phyloP scores from a whole-genome alignment of 2,113 vertebrate genomes.

The Tragelaphus imberbis region DNA sequence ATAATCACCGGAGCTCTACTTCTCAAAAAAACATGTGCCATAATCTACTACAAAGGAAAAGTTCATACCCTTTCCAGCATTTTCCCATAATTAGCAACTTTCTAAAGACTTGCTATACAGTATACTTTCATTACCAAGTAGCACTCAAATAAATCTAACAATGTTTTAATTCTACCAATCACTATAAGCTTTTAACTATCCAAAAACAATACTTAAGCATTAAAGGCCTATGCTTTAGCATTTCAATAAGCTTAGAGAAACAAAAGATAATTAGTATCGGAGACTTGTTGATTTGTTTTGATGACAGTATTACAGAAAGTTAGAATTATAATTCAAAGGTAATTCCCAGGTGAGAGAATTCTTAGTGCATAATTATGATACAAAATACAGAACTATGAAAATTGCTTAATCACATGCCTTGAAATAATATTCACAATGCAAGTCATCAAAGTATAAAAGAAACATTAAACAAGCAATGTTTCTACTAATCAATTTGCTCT shows the following conservation, averaged over 20 bases:
- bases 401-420: conserved; percentile 49
- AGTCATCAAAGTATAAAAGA: conserved; percentile 9
- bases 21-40: background rate
- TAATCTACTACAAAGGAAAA: background rate
- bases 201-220: conserved; percentile 35
- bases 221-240: conserved; percentile 31
- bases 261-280: conserved; percentile 58
- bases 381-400: conserved; percentile 48
- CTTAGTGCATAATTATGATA: conserved; percentile 53
- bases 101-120: background rate
- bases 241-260: conserved; percentile 58
- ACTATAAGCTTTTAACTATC: conserved; percentile 55
- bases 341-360: conserved; percentile 19
- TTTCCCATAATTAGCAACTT: conserved; percentile 36
- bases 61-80: background rate
- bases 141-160: conserved; percentile 17
- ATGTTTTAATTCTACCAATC: conserved; percentile 52
- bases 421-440: conserved; percentile 30
- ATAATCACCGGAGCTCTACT: background rate
- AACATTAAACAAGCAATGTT: background rate
- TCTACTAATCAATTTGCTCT: background rate
- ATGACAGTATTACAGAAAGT: conserved; percentile 48
- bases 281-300: conserved; percentile 51
- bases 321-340: conserved; percentile 51
- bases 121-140: conserved; percentile 35